Evolutionary conservation across 2,888 invertebrate genomes (phyloP).

Genomic region (Axea sp.): DNA sequence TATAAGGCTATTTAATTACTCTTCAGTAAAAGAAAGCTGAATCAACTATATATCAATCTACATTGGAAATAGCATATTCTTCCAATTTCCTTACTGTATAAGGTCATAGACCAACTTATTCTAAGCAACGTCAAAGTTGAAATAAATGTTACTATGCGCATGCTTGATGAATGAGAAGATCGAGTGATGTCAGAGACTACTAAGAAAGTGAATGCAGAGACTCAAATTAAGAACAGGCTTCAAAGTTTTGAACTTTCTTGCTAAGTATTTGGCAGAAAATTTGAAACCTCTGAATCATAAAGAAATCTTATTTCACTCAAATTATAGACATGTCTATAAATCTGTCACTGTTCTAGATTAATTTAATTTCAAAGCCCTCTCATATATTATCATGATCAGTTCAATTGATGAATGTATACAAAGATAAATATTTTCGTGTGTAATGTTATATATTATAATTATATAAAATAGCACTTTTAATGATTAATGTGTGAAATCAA

Average conservation of each 20-base stretch:
- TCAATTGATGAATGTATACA: too few relatives aligned
- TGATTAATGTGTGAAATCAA: too few relatives aligned
- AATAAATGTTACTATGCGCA: conserved; percentile 10
- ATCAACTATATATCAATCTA: too few relatives aligned
- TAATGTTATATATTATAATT: too few relatives aligned
- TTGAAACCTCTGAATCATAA: conserved; percentile 18
- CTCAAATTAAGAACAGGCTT: conserved; percentile 28
- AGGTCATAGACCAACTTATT: too few relatives aligned
- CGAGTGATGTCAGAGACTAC: not conserved
- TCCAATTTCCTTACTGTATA: too few relatives aligned
- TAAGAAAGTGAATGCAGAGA: conserved; percentile 6
- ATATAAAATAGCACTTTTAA: too few relatives aligned
- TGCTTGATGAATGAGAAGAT: conserved; percentile 14
- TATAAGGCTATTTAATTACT: too few relatives aligned
- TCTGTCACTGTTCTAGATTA: conserved; percentile 27
- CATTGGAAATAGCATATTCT: too few relatives aligned
- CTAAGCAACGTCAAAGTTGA: conserved; percentile 11
- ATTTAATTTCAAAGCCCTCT: conserved; percentile 32
- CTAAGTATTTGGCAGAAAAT: conserved; percentile 30
- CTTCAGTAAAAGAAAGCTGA: too few relatives aligned
- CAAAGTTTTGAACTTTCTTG: conserved; percentile 23
- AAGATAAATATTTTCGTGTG: too few relatives aligned
- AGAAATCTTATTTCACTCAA: not conserved
- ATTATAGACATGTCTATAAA: conserved; percentile 23
- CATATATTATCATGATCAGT: too few relatives aligned